Base-by-base conservation (phyloP, 1,140 invertebrate genomes). In the Rhynchophorus ferrugineus region DNA sequence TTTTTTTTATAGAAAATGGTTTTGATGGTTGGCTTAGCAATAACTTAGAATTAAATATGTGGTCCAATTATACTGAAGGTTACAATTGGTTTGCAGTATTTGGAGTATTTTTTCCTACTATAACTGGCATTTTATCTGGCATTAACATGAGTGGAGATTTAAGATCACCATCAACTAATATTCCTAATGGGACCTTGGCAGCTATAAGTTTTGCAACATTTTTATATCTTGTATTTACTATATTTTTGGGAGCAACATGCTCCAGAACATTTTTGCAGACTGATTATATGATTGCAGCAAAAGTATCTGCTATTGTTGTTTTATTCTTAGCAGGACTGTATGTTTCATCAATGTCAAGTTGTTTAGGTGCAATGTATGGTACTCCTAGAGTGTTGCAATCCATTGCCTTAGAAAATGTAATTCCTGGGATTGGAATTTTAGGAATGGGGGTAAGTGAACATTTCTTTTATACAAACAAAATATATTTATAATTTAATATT, bases 131-230 rank as follows among this genome's bases (percentile, higher is more conserved):
- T 39, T 76, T 98, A 50, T 91, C 94, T 36, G 95, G 95, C 36
- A 91, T 98, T 57, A 98, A 98, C 69, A 98, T 98, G 94, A 95
- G 91, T 71, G 93, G 93, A 9, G 94, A 98, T 72, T 76, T 98
- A 35, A 80, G 82, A 49, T 84, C 93, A 63, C 94, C 95, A 0
- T 88, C 89, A 8, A 81, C 81, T 36, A 91, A 95, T 69, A 98
- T 98, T 65, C 92, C 94, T 2, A 87, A 89, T 71, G 95, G 95
- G 29, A 95, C 94, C 3, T 71, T 98, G 19, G 86, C 90, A 20
- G 91, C 95, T 39, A 81, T 97, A 52, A 83, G 85, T 44, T 88
- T 85, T 34, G 87, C 85, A 83, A 92, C 90, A n/a, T 82, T 92
- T 56, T 71, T 96, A 24, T 96, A 96, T 68, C 68, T 96, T 54